Percentiles rank a stretch among this genome's conserved stretches.
These are phyloP conservation scores for Nansenia antarctica DNA, from an alignment of 2,113 vertebrate species.

Conservation along the genomic window DNA sequence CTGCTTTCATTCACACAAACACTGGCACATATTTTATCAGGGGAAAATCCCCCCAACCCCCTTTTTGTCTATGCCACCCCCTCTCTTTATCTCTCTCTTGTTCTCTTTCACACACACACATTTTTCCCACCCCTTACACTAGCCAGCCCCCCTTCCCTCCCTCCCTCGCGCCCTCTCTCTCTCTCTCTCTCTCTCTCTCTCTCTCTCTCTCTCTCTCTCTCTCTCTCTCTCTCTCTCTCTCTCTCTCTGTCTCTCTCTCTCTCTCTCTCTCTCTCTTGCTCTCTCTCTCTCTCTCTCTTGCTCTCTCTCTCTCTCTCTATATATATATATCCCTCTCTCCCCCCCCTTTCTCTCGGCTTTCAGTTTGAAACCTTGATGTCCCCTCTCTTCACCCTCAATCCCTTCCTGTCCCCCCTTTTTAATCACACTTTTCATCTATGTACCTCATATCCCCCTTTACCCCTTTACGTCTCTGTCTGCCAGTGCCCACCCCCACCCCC, in stretches of 20 bases:
- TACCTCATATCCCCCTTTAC: constrained; percentile 46
- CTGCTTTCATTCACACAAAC: constrained; percentile 75
- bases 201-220: not conserved
- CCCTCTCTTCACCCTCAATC: constrained; percentile 44
- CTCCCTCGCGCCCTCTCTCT: constrained; percentile 35
- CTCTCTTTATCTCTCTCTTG: constrained; percentile 60
- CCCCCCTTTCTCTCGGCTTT: not conserved
- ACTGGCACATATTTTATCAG: constrained; percentile 75
- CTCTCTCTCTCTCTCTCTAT: not conserved
- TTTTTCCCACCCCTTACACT: constrained; percentile 65
- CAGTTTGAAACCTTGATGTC: constrained; percentile 54
- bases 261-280: no score
- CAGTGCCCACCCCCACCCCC: constrained; percentile 12
- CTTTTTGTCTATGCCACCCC: constrained; percentile 59
- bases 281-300: not conserved
- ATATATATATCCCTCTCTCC: no score
- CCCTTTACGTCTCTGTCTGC: constrained; percentile 39
- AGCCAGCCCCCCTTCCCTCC: constrained; percentile 30
- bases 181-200: constrained; percentile 44
- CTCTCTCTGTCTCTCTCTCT: no score
- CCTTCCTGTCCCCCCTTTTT: constrained; percentile 65
- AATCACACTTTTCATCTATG: constrained; percentile 67
- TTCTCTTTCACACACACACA: constrained; percentile 71
- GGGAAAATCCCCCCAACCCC: constrained; percentile 56
- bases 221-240: not conserved